These are phyloP conservation scores for Phataginus tetradactyla DNA, from an alignment of 2,797 vertebrate species.

Conservation along the genomic window DNA sequence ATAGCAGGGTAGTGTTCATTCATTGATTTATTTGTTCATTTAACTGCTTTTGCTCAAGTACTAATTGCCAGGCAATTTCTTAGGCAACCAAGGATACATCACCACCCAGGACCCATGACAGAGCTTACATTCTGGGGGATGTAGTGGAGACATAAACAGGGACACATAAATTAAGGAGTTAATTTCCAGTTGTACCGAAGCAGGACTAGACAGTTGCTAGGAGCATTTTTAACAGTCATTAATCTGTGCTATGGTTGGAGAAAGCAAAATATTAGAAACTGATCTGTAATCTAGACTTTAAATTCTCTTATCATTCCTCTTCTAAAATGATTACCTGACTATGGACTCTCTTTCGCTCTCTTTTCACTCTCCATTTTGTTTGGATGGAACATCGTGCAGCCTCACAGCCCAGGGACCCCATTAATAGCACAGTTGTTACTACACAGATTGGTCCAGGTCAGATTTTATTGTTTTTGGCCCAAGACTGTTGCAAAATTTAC, in stretches of 20 bases:
- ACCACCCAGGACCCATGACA: background rate
- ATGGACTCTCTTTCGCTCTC: background rate
- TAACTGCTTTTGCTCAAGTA: background rate
- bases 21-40: background rate
- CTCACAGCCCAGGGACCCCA: background rate
- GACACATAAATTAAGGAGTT: background rate
- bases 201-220: background rate
- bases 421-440: constrained; percentile 30
- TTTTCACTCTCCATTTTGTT: background rate
- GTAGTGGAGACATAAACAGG: background rate
- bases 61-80: background rate
- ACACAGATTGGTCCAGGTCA: constrained; percentile 59
- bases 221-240: background rate
- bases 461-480: constrained; percentile 69
- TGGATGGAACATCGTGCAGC: background rate
- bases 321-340: background rate
- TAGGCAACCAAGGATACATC: background rate
- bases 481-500: constrained; percentile 60
- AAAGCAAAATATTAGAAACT: background rate
- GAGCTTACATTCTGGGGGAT: background rate
- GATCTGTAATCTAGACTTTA: background rate
- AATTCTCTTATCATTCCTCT: background rate
- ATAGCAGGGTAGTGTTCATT: too few species aligned
- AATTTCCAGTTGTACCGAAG: background rate
- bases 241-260: background rate